Percentiles rank a stretch among this genome's conserved stretches.
These are phyloP conservation scores for Lutraria rhynchaena DNA, from an alignment of 1,140 invertebrate species.

Conservation along the genomic window DNA sequence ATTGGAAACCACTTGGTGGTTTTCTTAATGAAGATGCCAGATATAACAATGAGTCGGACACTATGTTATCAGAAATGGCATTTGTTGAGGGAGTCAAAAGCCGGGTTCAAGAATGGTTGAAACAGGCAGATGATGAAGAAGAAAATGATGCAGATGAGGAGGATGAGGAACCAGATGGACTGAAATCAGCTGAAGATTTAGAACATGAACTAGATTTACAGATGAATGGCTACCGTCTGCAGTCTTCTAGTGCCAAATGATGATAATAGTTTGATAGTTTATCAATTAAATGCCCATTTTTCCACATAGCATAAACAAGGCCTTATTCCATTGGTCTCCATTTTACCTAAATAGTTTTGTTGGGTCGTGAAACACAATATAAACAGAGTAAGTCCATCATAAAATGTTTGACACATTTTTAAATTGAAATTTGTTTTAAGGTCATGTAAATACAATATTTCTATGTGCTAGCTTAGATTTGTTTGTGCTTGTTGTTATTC, in stretches of 20 bases:
- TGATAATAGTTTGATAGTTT: no score
- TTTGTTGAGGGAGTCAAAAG: constrained; percentile 70
- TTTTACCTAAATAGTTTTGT: no score
- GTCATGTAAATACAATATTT: no score
- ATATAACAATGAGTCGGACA: constrained; percentile 65
- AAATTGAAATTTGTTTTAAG: no score
- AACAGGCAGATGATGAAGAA: constrained; percentile 58
- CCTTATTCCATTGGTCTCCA: no score
- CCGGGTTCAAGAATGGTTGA: constrained; percentile 74
- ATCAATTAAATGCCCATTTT: no score
- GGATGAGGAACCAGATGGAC: constrained; percentile 60
- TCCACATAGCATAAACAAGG: no score
- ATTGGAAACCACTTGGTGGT: constrained; percentile 71
- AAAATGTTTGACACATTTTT: no score
- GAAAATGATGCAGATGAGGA: constrained; percentile 66
- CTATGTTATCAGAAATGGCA: constrained; percentile 71
- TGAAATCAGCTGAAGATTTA: constrained; percentile 16
- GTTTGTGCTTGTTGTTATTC: no score
- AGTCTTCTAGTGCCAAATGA: not conserved
- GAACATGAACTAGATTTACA: constrained; percentile 36
- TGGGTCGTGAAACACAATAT: no score
- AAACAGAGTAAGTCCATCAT: no score
- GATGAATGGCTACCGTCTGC: constrained; percentile 6
- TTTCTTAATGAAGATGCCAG: not conserved
- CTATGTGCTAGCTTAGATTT: no score